phyloP scores from a whole-genome alignment of 2,888 invertebrate genomes.

The Choristoneura rosaceana region DNA sequence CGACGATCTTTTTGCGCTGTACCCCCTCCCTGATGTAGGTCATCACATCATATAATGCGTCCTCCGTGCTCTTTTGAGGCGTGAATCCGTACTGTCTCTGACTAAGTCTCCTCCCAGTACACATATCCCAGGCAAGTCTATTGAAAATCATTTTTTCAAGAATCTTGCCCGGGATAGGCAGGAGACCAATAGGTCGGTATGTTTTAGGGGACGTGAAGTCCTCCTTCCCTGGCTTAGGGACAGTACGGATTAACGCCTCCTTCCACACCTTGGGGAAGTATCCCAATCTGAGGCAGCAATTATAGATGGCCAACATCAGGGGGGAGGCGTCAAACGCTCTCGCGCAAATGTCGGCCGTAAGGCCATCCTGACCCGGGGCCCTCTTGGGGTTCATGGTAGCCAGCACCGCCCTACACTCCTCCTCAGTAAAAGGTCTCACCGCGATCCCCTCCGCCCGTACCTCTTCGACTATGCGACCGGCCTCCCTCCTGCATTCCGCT shows the following conservation, averaged over 20 bases:
- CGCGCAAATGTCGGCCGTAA: not conserved
- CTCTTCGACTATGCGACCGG: not conserved
- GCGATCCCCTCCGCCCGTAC: too few species aligned
- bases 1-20: not conserved
- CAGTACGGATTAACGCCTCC: not conserved
- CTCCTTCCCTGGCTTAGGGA: not conserved
- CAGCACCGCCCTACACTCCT: not conserved
- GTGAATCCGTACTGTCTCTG: conserved; percentile 7
- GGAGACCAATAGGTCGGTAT: not conserved
- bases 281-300: not conserved
- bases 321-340: not conserved
- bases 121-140: not conserved
- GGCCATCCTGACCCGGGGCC: not conserved
- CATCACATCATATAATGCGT: conserved; percentile 16
- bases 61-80: conserved; percentile 21
- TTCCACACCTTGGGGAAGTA: not conserved
- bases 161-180: not conserved
- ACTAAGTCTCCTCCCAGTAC: not conserved
- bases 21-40: not conserved
- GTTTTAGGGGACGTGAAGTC: not conserved
- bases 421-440: not conserved
- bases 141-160: not conserved
- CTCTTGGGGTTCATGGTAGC: not conserved
- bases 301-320: not conserved
- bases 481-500: not conserved